phyloP scores from a whole-genome alignment of 2,888 invertebrate species.

The Agonopterix heracliana region DNA sequence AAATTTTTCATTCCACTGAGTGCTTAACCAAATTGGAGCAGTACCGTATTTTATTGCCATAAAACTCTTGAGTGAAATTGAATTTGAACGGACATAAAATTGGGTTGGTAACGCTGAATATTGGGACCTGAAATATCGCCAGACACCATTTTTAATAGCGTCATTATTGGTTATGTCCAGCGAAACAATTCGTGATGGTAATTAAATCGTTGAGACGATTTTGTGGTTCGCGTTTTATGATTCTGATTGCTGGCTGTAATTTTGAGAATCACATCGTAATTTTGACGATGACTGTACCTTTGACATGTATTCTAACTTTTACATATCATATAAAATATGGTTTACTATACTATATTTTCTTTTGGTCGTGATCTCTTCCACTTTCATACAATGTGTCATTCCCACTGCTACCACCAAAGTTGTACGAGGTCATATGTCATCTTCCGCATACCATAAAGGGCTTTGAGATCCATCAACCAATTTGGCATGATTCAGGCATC shows the following conservation, averaged over 20 bases:
- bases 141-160: constrained; percentile 5
- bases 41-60: constrained; percentile 16
- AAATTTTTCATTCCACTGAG: constrained; percentile 20
- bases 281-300: too few species aligned
- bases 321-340: too few species aligned
- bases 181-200: not conserved
- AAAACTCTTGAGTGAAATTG: constrained; percentile 17
- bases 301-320: too few species aligned
- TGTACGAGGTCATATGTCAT: not conserved
- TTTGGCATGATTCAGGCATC: not conserved
- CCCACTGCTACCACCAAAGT: too few species aligned
- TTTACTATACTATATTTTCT: too few species aligned
- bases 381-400: too few species aligned
- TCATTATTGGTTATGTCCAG: constrained; percentile 3
- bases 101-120: constrained; percentile 3
- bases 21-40: constrained; percentile 23
- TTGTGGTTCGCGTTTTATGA: too few species aligned
- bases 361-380: too few species aligned
- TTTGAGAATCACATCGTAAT: too few species aligned
- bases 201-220: not conserved
- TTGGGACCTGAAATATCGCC: not conserved
- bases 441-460: not conserved
- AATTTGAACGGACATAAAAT: constrained; percentile 14
- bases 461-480: not conserved
- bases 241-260: too few species aligned